Base-by-base conservation (phyloP, 2,797 vertebrate genomes). In the Odontamblyopus rebecca region DNA sequence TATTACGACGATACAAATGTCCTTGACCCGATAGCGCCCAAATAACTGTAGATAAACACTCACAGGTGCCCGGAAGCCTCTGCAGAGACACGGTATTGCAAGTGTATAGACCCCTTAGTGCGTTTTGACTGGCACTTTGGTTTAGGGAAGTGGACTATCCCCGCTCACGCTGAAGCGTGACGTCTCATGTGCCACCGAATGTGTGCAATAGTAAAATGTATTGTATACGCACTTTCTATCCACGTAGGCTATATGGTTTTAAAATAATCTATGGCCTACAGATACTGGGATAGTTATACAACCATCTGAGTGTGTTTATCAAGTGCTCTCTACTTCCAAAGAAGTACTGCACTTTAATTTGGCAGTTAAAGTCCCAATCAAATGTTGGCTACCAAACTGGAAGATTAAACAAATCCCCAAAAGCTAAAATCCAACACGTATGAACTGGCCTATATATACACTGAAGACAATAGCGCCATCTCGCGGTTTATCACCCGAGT, bases 21-120 rank as follows among this genome's bases (percentile, higher is more conserved):
- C 85, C 86, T 90, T 89, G 86, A 85, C 87, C 84, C 80, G 71
- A 74, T 72, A 82, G 57, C 75, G 44, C 61, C 26, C 44, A 54
- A 61, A 69, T 63, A 72, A 67, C 68, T 71, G 59, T 69, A 64
- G 51, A 70, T 59, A 61, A 62, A 71, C 30, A 44, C 15, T 59
- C 27, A 19, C 15, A 74, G 44, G 48, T 8, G 60, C 44, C 18
- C 54, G 61, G 9, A 51, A 48, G 64, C 64, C 26, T 11, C 16
- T 3, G 26, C 27, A 19, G 29, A 53, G 29, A 53, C 64, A 30
- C 12, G 12, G 9, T 3, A 9, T 32, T 32, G 3, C 7, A 44
- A 56, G 53, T 23, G n/a, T 23, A 6, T 1, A 16, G 44, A 48
- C 44, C 13, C 1, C 2, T 3, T 4, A 56, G 8, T 44, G 44